Base-by-base conservation (phyloP, 2,113 vertebrate species). In the Haplochromis burtoni region DNA sequence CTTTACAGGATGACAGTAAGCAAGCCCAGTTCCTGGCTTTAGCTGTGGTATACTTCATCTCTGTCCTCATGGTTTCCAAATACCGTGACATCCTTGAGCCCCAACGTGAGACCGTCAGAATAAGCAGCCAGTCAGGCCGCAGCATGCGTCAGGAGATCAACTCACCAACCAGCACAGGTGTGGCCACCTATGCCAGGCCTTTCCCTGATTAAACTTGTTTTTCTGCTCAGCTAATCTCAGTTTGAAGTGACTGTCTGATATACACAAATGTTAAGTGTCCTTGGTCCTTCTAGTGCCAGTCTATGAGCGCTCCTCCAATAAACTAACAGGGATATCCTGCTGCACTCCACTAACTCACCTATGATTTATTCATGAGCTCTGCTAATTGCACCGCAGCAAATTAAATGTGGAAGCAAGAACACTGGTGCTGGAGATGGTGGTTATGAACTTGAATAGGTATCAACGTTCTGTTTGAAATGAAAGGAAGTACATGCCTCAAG, bases 61-160 rank as follows among this genome's bases (percentile, higher is more conserved):
- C 99, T 2, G 99, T 99, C 87, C 97, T 99, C 84, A 99, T 99
- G 99, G 99, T 99, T 53, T 99, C 99, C 90, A 99, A 99, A 93
- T 99, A 99, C 93, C 98, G 98, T 0, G 99, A 99, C 96, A 99
- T 99, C 89, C 93, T 99, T 88, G 99, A 99, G 88, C 99, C 98
- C 26, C 98, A 99, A 79, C 95, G 97, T 40, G 98, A 99, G 95
- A 97, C 97, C 4, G 96, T 95, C n/a, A 96, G 97, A 85, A 97
- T 96, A 86, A 97, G 96, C 93, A 97, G 95, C 96, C 97, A 98
- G 81, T 96, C 97, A 82, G 97, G 97, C 87, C 96, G 97, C 93
- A 97, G 97, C 95, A 97, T 98, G 92, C 97, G 97, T 85, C 98
- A 97, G 91, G 98, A 99, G 94, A 97, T 99, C 95, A 98, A 98